phyloP scores from a whole-genome alignment of 2,888 invertebrate genomes.

The Dioctria linearis region DNA sequence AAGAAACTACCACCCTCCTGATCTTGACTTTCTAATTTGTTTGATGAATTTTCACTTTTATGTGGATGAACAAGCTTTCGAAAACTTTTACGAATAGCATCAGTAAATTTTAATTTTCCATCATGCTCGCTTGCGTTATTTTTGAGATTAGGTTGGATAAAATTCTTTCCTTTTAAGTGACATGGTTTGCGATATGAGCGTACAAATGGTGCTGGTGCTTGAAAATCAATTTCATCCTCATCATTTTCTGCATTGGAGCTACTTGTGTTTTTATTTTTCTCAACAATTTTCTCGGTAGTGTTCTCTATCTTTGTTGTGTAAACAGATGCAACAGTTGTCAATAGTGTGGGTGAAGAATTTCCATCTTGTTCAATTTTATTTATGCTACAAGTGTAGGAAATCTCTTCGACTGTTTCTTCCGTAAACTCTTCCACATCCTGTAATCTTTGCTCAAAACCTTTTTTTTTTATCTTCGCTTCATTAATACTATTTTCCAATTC shows the following conservation, averaged over 20 bases:
- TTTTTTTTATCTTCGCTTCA: constrained; percentile 68
- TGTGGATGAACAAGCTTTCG: constrained; percentile 66
- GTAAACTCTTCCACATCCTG: constrained; percentile 23
- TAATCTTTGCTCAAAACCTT: constrained; percentile 45
- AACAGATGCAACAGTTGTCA: not conserved
- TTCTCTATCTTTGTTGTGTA: constrained; percentile 55
- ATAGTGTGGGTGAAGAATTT: not conserved
- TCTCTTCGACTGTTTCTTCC: constrained; percentile 17
- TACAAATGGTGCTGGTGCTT: constrained; percentile 67
- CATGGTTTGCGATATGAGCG: constrained; percentile 66
- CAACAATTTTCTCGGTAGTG: constrained; percentile 59
- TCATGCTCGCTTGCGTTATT: constrained; percentile 61
- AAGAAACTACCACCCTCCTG: constrained; percentile 60
- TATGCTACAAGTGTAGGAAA: not conserved
- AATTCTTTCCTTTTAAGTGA: constrained; percentile 1
- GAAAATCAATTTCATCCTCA: constrained; percentile 63
- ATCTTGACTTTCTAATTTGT: constrained; percentile 52
- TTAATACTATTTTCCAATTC: constrained; percentile 71
- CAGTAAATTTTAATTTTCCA: constrained; percentile 49
- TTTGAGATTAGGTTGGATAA: constrained; percentile 63
- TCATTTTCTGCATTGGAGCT: constrained; percentile 57
- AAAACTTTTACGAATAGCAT: constrained; percentile 67
- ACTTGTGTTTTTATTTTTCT: constrained; percentile 32
- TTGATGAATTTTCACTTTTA: constrained; percentile 47
- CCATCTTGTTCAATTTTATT: constrained; percentile 12